Conservation (phyloP, 2,888 invertebrate genomes). For the Conus canariensis region DNA sequence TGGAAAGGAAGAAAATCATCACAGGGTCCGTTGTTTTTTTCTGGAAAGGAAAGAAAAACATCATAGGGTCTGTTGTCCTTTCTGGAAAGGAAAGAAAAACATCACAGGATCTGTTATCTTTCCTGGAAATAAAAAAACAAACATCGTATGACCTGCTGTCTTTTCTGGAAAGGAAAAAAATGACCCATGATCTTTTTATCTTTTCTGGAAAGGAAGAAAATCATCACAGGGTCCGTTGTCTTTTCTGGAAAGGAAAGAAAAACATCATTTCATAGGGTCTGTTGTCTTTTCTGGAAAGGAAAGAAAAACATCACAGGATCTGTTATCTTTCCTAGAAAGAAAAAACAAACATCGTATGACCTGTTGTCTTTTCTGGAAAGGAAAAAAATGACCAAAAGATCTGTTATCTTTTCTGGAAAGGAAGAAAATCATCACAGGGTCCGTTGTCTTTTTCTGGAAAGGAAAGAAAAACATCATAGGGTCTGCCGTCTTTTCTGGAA, state of each 20-base stretch:
- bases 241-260: neutral
- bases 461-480: constrained; percentile 45
- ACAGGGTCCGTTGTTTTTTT: neutral
- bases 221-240: neutral
- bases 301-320: neutral
- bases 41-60: neutral
- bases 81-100: constrained; percentile 61
- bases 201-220: neutral
- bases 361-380: neutral
- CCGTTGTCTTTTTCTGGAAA: no score
- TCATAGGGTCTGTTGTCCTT: no score
- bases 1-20: neutral
- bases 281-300: constrained; percentile 60
- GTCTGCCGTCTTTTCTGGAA: constrained; percentile 78
- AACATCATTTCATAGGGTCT: no score
- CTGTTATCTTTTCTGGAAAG: neutral
- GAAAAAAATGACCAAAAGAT: neutral
- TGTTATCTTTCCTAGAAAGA: no score
- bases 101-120: neutral
- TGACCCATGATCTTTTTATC: no score
- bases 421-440: no score
- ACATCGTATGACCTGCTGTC: neutral
- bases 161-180: no score
- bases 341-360: no score
- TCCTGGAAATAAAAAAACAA: neutral